These are phyloP conservation scores for Setophaga coronata DNA, from an alignment of 2,113 vertebrate genomes.

Conservation along the genomic window DNA sequence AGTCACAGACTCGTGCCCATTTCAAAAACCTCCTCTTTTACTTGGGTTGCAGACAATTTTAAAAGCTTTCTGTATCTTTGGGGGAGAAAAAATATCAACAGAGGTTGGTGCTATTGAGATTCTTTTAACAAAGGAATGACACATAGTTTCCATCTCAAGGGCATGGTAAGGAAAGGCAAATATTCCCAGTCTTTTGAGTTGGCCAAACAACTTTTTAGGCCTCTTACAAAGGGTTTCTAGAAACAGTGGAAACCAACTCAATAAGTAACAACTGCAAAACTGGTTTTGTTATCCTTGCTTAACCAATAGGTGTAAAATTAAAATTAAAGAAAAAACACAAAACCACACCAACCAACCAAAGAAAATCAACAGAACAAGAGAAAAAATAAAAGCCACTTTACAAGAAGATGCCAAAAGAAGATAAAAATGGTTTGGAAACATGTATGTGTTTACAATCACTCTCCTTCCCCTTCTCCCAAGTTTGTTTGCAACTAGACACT, in stretches of 20 bases:
- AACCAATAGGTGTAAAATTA: neutral
- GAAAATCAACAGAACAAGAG: neutral
- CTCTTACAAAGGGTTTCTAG: neutral
- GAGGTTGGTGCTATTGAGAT: neutral
- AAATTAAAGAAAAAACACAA: neutral
- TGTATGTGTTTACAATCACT: conserved; percentile 33
- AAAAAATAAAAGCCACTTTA: neutral
- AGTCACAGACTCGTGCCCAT: neutral
- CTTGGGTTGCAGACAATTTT: neutral
- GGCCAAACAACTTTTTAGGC: neutral
- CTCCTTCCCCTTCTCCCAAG: conserved; percentile 58
- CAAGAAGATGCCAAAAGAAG: conserved; percentile 45
- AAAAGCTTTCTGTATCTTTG: neutral
- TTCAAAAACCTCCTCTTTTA: neutral
- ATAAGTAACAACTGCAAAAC: neutral
- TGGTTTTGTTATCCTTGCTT: neutral
- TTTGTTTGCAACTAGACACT: conserved; percentile 69
- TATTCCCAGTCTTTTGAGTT: neutral
- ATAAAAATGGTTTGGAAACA: neutral
- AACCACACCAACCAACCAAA: neutral
- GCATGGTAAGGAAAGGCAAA: neutral
- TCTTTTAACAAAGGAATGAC: neutral
- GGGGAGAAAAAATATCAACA: fast-evolving
- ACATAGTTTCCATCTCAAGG: neutral
- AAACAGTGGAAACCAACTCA: neutral